A percentile compares a stretch with the other conserved stretches of the same genome.
phyloP scores from a whole-genome alignment of 2,113 vertebrate species.

The Cavia aperea region DNA sequence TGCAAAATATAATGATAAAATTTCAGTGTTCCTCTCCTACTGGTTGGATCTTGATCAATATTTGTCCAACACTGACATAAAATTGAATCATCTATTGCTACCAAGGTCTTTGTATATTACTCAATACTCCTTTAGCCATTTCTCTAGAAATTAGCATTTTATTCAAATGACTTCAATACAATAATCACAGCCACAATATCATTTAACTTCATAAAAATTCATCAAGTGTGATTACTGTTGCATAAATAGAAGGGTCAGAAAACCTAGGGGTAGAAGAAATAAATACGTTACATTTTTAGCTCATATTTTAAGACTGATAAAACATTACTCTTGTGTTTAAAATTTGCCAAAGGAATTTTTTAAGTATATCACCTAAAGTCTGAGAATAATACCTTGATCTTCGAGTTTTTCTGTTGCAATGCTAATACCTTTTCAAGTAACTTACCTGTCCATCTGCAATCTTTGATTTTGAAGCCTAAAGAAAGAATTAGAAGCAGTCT shows the following conservation, averaged over 20 bases:
- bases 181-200: not conserved
- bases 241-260: not conserved
- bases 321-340: not conserved
- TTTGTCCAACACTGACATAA: not conserved
- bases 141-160: not conserved
- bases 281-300: not conserved
- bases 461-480: not conserved
- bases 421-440: not conserved
- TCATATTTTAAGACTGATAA: slow-evolving; percentile 23
- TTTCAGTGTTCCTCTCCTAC: not conserved
- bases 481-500: not conserved
- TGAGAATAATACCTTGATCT: not conserved
- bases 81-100: not conserved
- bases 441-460: not conserved
- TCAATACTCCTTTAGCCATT: not conserved
- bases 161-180: not conserved
- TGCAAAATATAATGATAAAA: not conserved
- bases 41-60: not conserved
- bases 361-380: not conserved
- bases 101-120: not conserved
- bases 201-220: not conserved
- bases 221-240: not conserved
- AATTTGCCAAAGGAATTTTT: not conserved
- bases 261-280: not conserved
- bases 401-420: not conserved